These are phyloP conservation scores for Andrena camellia DNA, from an alignment of 2,888 invertebrate genomes.

Conservation along the genomic window DNA sequence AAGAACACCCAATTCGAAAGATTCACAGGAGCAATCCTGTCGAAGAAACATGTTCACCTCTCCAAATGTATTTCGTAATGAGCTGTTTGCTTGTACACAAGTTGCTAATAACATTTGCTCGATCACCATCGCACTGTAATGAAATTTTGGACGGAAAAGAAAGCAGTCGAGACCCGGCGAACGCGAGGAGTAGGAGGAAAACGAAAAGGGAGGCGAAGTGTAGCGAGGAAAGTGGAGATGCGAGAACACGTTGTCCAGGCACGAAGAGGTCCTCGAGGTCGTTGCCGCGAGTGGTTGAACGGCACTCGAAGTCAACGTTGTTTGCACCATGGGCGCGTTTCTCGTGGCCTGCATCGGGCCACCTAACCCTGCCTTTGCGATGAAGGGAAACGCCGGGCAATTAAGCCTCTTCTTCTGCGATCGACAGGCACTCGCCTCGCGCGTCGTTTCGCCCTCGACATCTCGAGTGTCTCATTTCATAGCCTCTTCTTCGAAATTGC, in stretches of 20 bases:
- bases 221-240: conserved; percentile 32
- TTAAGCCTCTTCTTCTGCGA: conserved; percentile 63
- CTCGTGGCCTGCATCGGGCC: conserved; percentile 42
- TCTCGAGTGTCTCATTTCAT: conserved; percentile 45
- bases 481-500: conserved; percentile 49
- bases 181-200: background rate
- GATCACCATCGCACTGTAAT: background rate
- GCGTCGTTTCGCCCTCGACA: conserved; percentile 42
- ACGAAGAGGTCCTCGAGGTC: conserved; percentile 60
- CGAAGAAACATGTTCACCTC: background rate
- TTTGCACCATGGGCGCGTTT: conserved; percentile 53
- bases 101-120: background rate
- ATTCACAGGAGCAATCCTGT: background rate
- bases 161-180: background rate
- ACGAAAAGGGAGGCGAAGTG: conserved; percentile 6
- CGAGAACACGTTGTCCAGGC: conserved; percentile 51
- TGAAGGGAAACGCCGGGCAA: conserved; percentile 60
- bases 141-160: background rate
- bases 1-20: background rate
- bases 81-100: no score
- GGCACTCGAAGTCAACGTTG: conserved; percentile 67
- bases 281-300: conserved; percentile 62
- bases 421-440: conserved; percentile 62
- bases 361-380: conserved; percentile 29
- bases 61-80: background rate